Conservation (phyloP, 1,140 invertebrate species). For the Asbolus verrucosus region DNA sequence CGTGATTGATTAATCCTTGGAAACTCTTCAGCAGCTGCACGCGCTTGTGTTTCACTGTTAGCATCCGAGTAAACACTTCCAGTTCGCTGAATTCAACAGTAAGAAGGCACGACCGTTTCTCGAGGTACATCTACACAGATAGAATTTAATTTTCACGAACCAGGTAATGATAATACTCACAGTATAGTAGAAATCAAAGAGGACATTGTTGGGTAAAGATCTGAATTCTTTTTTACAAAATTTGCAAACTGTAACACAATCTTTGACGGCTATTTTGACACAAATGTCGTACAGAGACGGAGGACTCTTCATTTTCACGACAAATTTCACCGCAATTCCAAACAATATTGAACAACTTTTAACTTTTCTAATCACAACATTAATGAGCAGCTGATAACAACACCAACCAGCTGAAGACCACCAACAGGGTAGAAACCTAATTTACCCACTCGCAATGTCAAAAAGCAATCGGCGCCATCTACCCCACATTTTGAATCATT, state of each 20-base stretch:
- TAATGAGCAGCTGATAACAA: constrained; percentile 27
- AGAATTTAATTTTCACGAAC: background rate
- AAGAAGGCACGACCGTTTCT: constrained; percentile 55
- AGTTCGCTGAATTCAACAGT: constrained; percentile 77
- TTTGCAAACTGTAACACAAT: constrained; percentile 49
- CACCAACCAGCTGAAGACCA: constrained; percentile 16
- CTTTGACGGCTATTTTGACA: constrained; percentile 49
- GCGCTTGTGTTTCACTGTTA: constrained; percentile 78
- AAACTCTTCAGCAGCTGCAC: constrained; percentile 75
- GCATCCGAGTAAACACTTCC: constrained; percentile 77
- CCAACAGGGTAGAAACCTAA: constrained; percentile 12
- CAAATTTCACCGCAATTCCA: background rate
- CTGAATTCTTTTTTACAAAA: constrained; percentile 54
- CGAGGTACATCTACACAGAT: constrained; percentile 56
- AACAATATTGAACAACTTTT: constrained; percentile 19
- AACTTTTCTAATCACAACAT: constrained; percentile 21
- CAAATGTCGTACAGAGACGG: constrained; percentile 49
- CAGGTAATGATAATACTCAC: constrained; percentile 65
- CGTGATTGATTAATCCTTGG: constrained; percentile 75
- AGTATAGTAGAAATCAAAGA: constrained; percentile 77
- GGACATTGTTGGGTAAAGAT: constrained; percentile 70
- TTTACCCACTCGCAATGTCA: background rate
- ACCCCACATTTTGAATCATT: background rate
- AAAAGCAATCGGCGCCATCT: background rate
- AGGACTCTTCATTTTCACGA: constrained; percentile 22